Evolutionary conservation across 2,113 vertebrate genomes (phyloP).

Genomic region (Otus sunia): DNA sequence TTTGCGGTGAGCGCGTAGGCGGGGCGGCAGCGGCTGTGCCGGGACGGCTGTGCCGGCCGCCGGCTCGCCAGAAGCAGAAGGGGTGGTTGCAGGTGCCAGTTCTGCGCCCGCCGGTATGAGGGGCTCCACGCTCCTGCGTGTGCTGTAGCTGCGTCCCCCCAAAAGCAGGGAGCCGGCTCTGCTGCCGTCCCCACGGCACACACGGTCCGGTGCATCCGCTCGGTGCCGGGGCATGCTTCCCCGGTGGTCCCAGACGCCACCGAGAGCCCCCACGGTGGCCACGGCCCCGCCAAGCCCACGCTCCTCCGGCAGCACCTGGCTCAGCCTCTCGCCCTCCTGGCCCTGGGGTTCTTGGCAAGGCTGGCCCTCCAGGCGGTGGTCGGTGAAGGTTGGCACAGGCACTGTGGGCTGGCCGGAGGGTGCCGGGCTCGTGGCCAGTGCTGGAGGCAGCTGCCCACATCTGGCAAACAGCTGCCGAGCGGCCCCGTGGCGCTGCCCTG

Average conservation of each 20-base stretch:
- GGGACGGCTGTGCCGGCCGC: neutral
- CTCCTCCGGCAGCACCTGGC: rapidly evolving
- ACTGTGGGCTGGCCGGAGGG: neutral
- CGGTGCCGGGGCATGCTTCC: rapidly evolving
- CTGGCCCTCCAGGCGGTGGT: no score
- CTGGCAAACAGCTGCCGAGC: conserved; percentile 42
- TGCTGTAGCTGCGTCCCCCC: rapidly evolving
- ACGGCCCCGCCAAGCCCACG: rapidly evolving
- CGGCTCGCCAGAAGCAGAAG: neutral
- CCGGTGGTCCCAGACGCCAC: neutral
- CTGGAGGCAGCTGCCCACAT: conserved; percentile 11
- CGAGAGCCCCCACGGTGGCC: neutral
- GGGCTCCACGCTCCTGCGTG: rapidly evolving
- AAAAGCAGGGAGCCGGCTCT: neutral
- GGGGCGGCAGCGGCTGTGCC: neutral
- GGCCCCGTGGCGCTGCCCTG: neutral
- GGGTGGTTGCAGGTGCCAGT: neutral
- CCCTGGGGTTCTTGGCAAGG: neutral
- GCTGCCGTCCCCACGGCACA: rapidly evolving
- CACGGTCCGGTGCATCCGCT: neutral
- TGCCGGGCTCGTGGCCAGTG: rapidly evolving
- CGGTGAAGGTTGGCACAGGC: neutral
- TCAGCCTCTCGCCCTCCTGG: neutral
- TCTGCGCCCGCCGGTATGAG: rapidly evolving
- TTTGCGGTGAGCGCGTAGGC: conserved; percentile 10